A percentile compares a stretch with the other conserved stretches of the same genome.
phyloP scores from a whole-genome alignment of 2,113 vertebrate genomes.

The Lucifuga dentata region DNA sequence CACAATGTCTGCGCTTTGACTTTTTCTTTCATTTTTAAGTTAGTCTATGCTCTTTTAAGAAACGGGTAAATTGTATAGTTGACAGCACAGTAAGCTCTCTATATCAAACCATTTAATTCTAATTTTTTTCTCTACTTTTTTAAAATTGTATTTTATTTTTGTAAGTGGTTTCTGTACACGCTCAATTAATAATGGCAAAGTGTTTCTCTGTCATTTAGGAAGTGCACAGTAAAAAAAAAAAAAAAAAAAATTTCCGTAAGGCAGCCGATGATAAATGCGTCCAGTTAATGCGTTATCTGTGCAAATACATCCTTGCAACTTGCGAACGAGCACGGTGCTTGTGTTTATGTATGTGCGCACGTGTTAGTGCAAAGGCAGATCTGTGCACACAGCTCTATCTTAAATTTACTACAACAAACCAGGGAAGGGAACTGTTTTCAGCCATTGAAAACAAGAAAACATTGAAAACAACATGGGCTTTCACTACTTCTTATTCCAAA shows the following conservation, averaged over 20 bases:
- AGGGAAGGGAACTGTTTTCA: constrained; percentile 40
- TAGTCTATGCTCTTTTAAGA: constrained; percentile 80
- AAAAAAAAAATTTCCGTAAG: constrained; percentile 20
- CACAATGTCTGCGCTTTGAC: constrained; percentile 64
- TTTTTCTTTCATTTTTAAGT: constrained; percentile 54
- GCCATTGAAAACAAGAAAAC: no score
- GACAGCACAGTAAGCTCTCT: constrained; percentile 83
- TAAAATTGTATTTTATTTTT: constrained; percentile 66
- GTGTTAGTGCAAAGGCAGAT: constrained; percentile 53
- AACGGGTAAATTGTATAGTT: constrained; percentile 86
- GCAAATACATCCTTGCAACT: constrained; percentile 44
- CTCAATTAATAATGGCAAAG: constrained; percentile 61
- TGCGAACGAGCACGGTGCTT: constrained; percentile 47
- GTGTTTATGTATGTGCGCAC: constrained; percentile 39
- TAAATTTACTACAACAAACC: constrained; percentile 38
- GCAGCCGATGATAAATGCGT: constrained; percentile 33
- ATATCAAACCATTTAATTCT: constrained; percentile 76
- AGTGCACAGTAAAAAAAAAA: constrained; percentile 42
- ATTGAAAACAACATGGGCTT: constrained; percentile 36
- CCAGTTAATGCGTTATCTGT: constrained; percentile 51
- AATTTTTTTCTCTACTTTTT: constrained; percentile 59
- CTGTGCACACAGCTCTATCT: constrained; percentile 55
- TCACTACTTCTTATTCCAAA: constrained; percentile 53
- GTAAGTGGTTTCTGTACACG: constrained; percentile 68
- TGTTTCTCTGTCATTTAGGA: constrained; percentile 56